Conservation (phyloP, 1,140 invertebrate genomes). For the Anastrepha ludens region DNA sequence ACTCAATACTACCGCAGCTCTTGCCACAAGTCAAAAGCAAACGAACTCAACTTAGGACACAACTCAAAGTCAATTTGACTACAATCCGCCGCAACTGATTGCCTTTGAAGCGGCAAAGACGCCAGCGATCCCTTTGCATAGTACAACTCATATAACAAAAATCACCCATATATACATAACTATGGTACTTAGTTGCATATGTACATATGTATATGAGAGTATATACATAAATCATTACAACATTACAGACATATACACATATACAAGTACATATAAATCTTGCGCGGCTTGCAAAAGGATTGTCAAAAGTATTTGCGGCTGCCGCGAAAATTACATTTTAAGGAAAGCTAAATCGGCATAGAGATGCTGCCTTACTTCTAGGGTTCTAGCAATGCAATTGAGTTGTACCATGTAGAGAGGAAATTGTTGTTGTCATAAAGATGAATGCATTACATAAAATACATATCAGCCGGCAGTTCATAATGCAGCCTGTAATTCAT, state of each 20-base stretch:
- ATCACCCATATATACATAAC: neutral
- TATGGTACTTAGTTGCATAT: neutral
- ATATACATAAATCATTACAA: conserved; percentile 7
- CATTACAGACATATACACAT: neutral
- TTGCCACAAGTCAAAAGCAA: conserved; percentile 16
- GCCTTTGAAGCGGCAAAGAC: neutral
- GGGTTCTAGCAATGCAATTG: neutral
- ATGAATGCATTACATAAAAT: conserved; percentile 36
- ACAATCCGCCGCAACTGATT: conserved; percentile 46
- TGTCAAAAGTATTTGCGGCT: conserved; percentile 31
- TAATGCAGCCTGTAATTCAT: conserved; percentile 14
- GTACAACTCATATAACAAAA: neutral
- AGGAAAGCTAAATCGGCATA: neutral
- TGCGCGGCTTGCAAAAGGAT: neutral
- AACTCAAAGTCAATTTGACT: conserved; percentile 47
- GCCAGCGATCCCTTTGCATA: conserved; percentile 4
- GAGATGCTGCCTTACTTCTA: neutral
- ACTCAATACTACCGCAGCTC: conserved; percentile 7
- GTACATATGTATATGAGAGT: neutral
- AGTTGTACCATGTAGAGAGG: conserved; percentile 2
- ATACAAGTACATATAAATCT: neutral
- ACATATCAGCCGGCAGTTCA: conserved; percentile 6
- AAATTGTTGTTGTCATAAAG: conserved; percentile 40
- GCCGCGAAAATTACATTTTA: conserved; percentile 45
- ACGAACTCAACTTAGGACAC: conserved; percentile 10